Evolutionary conservation across 1,140 invertebrate species (phyloP), one percentile per base, ranked within the genome.

Genomic region (Ceratina japonica): DNA sequence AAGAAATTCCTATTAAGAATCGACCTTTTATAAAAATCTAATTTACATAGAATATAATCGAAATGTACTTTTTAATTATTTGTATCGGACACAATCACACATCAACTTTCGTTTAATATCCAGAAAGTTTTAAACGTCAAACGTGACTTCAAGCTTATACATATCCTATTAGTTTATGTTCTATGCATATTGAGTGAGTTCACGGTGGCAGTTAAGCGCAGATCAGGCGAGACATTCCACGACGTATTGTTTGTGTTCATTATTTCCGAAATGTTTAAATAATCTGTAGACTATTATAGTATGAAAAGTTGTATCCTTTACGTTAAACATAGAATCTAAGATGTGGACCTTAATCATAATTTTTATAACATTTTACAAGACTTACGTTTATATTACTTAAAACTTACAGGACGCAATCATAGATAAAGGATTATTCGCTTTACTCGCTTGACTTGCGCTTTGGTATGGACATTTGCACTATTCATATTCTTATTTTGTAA

Each of bases 21-120:
- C 20, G 27, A 51, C 16, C 44, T 68, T 22, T 78, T 78, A 75
- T 81, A 85, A 85, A 84, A 85, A 84, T 81, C 65, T 85, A 78
- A 74, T 58, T 81, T 72, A 18, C 51, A 62, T 65, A 58, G 65
- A 84, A 75, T 75, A 75, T 75, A 61, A 80, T 65, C 24, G 69
- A 75, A 82, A 61, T 56, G 51, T 22, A 79, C 52, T 52, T 51
- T 44, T 8, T 62, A 80, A 80, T 85, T 61, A 82, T 70, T 49
- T 70, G 74, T 56, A 85, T 15, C 80, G 54, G 63, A 44, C 61
- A 85, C 75, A 80, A 79, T 31, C 80, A 74, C 68, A 78, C 68
- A 62, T 44, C 51, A 61, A 82, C 71, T 59, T 22, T 58, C 69
- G 72, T 75, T 44, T 15, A 59, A 77, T 52, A 77, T 72, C 75